Conservation (phyloP, 2,888 invertebrate species). For the Xestia rhomboidea region DNA sequence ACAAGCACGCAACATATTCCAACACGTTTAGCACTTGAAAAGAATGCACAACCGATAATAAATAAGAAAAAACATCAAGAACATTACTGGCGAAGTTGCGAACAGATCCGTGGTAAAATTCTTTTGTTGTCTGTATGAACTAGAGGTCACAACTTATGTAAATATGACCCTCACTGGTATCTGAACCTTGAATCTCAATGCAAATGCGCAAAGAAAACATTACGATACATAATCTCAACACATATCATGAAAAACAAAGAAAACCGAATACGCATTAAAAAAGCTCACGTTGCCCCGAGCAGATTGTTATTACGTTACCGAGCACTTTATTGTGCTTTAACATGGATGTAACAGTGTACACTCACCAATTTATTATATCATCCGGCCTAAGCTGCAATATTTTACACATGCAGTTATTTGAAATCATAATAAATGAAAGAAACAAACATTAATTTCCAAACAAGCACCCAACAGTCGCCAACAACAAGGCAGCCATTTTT, state of each 20-base stretch:
- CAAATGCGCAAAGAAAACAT: slow-evolving; percentile 33
- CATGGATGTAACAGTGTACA: slow-evolving; percentile 48
- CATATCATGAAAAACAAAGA: slow-evolving; percentile 40
- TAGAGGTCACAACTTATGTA: slow-evolving; percentile 80
- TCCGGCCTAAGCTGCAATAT: slow-evolving; percentile 73
- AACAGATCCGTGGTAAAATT: slow-evolving; percentile 67
- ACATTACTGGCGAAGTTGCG: slow-evolving; percentile 64
- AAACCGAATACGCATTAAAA: slow-evolving; percentile 67
- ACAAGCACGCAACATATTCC: slow-evolving; percentile 7
- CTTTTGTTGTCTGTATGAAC: slow-evolving; percentile 78
- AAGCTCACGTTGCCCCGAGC: slow-evolving; percentile 84
- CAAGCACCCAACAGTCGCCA: slow-evolving; percentile 89
- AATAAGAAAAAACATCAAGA: slow-evolving; percentile 68
- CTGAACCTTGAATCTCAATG: slow-evolving; percentile 44
- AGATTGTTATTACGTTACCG: slow-evolving; percentile 67
- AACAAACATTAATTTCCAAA: slow-evolving; percentile 87
- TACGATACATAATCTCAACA: slow-evolving; percentile 32
- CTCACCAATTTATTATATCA: slow-evolving; percentile 80
- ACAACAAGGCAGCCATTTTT: slow-evolving; percentile 90
- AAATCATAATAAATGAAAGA: slow-evolving; percentile 83
- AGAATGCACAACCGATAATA: slow-evolving; percentile 24
- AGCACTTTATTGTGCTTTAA: slow-evolving; percentile 47
- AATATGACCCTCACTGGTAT: slow-evolving; percentile 65
- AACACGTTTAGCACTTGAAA: slow-evolving; percentile 14
- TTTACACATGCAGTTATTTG: slow-evolving; percentile 72